Percentiles rank a stretch among this genome's conserved stretches.
These are phyloP conservation scores for Pampusana beccarii DNA, from an alignment of 2,113 vertebrate genomes.

Conservation along the genomic window DNA sequence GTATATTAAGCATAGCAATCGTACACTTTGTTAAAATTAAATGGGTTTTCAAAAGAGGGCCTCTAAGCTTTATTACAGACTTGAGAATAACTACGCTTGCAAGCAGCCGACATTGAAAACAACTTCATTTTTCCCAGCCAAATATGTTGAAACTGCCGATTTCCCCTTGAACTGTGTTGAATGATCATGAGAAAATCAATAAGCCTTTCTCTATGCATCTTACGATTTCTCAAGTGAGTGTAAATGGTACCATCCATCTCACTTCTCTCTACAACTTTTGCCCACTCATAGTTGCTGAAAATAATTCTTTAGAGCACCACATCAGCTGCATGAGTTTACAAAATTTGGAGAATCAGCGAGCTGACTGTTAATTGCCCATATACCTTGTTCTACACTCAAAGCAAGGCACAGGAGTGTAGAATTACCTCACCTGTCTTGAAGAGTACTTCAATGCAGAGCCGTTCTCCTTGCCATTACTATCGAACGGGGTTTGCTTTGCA, in stretches of 20 bases:
- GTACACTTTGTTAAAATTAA: slow-evolving; percentile 38
- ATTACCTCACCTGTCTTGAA: background rate
- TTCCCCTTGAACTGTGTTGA: slow-evolving; percentile 47
- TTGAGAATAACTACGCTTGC: slow-evolving; percentile 47
- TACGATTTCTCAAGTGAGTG: background rate
- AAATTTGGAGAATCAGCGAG: background rate
- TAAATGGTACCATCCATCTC: slow-evolving; percentile 26
- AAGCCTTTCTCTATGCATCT: slow-evolving; percentile 30
- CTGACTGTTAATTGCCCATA: background rate
- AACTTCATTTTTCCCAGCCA: slow-evolving; percentile 43
- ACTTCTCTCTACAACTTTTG: background rate
- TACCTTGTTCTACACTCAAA: background rate
- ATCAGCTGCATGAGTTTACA: background rate
- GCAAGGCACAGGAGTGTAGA: background rate
- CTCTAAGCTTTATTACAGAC: slow-evolving; percentile 48
- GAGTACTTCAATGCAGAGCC: background rate
- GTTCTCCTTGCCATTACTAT: background rate
- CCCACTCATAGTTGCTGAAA: slow-evolving; percentile 2
- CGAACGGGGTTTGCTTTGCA: background rate
- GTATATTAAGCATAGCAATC: background rate
- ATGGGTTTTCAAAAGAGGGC: slow-evolving; percentile 24
- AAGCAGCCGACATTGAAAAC: slow-evolving; percentile 45
- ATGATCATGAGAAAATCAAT: slow-evolving; percentile 58
- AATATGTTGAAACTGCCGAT: slow-evolving; percentile 48
- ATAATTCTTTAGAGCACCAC: background rate